A percentile compares a stretch with the other conserved stretches of the same genome.
These are phyloP conservation scores for Cyphomyrus discorhynchus DNA, from an alignment of 2,113 vertebrate species.

Conservation along the genomic window DNA sequence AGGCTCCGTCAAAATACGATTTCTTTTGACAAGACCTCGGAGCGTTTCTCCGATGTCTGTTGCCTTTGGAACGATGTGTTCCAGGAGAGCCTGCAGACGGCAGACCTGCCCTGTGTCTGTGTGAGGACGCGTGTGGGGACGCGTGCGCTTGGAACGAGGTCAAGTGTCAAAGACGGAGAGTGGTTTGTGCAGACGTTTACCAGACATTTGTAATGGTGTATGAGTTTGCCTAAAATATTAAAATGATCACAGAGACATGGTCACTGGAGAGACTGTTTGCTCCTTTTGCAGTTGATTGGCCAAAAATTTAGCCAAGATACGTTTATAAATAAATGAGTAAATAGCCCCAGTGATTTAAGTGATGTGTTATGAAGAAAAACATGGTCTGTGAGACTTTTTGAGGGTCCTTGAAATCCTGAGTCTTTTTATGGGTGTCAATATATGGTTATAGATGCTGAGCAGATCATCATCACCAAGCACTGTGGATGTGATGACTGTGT, in stretches of 20 bases:
- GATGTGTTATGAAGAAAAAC: neutral
- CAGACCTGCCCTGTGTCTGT: neutral
- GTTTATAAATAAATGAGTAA: neutral
- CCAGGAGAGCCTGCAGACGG: neutral
- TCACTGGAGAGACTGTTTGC: neutral
- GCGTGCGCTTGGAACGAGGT: constrained; percentile 24
- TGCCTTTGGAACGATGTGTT: neutral
- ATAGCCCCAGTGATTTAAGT: neutral
- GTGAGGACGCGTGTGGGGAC: neutral
- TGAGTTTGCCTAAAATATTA: constrained; percentile 7
- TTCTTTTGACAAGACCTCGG: constrained; percentile 9
- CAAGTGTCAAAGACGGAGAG: neutral
- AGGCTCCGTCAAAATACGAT: constrained; percentile 12
- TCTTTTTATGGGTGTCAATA: neutral
- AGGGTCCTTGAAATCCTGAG: neutral
- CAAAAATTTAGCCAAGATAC: neutral
- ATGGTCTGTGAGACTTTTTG: neutral
- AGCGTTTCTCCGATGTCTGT: constrained; percentile 4
- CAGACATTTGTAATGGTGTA: neutral
- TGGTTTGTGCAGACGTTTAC: neutral
- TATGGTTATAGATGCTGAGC: neutral
- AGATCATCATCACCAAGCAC: neutral
- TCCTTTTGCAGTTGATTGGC: neutral
- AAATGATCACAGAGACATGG: constrained; percentile 19
- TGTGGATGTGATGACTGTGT: neutral